phyloP scores from a whole-genome alignment of 2,113 vertebrate species.

The Dendrocopos noguchii region DNA sequence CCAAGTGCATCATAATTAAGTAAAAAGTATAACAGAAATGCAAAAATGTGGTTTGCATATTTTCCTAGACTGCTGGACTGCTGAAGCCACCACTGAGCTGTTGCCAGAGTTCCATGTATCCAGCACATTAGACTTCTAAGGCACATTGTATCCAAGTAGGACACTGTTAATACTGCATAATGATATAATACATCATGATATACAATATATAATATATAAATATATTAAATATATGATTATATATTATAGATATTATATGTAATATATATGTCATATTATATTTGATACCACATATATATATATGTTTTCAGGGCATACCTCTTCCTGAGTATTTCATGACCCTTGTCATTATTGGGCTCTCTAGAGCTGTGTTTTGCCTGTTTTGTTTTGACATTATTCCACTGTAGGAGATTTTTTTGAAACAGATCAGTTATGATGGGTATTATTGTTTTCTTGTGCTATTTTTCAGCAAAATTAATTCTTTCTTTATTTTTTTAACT shows the following conservation, averaged over 20 bases:
- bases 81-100: neutral
- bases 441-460: neutral
- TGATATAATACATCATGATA: no score
- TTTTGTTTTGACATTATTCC: neutral
- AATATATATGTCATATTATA: no score
- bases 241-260: no score
- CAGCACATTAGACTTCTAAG: neutral
- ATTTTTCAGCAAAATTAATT: neutral
- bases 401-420: neutral
- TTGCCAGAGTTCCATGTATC: neutral
- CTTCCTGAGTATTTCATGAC: neutral
- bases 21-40: slow-evolving; percentile 38
- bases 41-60: neutral
- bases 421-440: neutral
- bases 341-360: neutral
- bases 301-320: neutral
- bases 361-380: neutral
- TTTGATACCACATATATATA: no score
- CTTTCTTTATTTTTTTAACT: neutral
- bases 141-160: neutral
- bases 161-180: neutral
- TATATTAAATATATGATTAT: no score
- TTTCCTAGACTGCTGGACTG: neutral
- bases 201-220: no score
- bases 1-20: slow-evolving; percentile 39